Percentiles rank a stretch among this genome's conserved stretches.
Conservation (phyloP, 2,113 vertebrate genomes). For the Austrofundulus limnaeus region DNA sequence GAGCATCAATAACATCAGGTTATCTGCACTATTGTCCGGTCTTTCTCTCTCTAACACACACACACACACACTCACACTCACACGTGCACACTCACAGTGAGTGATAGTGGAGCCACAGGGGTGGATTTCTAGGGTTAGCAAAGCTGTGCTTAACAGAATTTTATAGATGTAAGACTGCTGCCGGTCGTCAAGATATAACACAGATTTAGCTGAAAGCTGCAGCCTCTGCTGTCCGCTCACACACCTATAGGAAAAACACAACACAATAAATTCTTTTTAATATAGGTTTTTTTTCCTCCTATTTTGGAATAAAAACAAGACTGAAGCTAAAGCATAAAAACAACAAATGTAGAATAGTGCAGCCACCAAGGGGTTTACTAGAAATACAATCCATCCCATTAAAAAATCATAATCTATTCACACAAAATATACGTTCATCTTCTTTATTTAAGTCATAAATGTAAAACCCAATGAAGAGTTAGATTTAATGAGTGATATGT, state of each 20-base stretch:
- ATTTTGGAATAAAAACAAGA: no score
- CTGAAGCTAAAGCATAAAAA: no score
- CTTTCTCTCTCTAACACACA: conserved; percentile 15
- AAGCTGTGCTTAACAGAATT: conserved; percentile 67
- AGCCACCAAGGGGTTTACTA: no score
- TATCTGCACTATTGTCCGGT: conserved; percentile 69
- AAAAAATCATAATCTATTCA: no score
- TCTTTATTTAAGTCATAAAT: no score
- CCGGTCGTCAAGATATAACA: conserved; percentile 59
- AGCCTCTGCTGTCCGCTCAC: conserved; percentile 28
- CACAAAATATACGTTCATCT: no score
- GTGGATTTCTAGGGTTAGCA: conserved; percentile 71
- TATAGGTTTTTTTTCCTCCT: conserved; percentile 40
- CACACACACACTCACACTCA: conserved; percentile 20
- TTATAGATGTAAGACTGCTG: conserved; percentile 65
- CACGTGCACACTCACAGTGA: conserved; percentile 53
- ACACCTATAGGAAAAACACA: not conserved
- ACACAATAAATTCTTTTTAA: not conserved
- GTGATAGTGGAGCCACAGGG: conserved; percentile 69
- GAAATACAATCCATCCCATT: no score
- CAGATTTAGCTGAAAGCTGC: conserved; percentile 48
- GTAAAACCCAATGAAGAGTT: no score
- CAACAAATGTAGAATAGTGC: no score
- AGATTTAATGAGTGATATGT: no score
- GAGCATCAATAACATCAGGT: conserved; percentile 75